Conservation (phyloP, 1,140 invertebrate genomes). For the Eueides isabella region DNA sequence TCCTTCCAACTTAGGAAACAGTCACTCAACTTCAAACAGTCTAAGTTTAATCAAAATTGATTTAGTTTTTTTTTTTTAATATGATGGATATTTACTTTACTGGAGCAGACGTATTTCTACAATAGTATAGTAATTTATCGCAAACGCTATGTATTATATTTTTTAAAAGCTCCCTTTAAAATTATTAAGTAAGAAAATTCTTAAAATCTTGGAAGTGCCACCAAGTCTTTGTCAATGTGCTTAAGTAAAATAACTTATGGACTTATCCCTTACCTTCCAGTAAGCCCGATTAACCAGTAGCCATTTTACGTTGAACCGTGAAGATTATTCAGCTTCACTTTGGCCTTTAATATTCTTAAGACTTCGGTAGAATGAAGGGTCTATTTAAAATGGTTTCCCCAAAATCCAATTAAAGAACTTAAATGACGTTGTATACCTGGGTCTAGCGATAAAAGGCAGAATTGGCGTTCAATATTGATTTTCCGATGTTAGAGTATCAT, state of each 20-base stretch:
- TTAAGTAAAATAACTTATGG: slow-evolving; percentile 37
- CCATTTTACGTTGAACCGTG: slow-evolving; percentile 27
- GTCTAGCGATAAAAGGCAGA: slow-evolving; percentile 13
- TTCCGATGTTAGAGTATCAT: not conserved
- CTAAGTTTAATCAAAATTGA: too few relatives aligned
- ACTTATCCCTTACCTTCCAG: slow-evolving; percentile 29
- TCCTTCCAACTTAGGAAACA: too few relatives aligned
- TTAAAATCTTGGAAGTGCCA: not conserved
- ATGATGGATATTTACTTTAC: too few relatives aligned
- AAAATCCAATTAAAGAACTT: slow-evolving; percentile 26
- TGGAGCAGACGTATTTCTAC: too few relatives aligned
- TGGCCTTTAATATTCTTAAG: slow-evolving; percentile 25
- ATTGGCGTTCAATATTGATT: slow-evolving; percentile 13
- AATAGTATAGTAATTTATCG: too few relatives aligned
- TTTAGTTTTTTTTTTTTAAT: too few relatives aligned
- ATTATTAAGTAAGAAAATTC: not conserved
- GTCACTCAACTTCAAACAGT: too few relatives aligned
- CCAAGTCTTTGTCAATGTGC: slow-evolving; percentile 25
- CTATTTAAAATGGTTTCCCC: slow-evolving; percentile 14
- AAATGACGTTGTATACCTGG: slow-evolving; percentile 21
- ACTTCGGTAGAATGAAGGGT: not conserved
- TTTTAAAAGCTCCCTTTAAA: slow-evolving; percentile 2
- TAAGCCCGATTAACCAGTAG: slow-evolving; percentile 25
- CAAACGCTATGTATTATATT: not conserved
- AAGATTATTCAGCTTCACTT: slow-evolving; percentile 24